Evolutionary conservation across 2,888 invertebrate species (phyloP).

Genomic region (Leptinotarsa tumamoca): DNA sequence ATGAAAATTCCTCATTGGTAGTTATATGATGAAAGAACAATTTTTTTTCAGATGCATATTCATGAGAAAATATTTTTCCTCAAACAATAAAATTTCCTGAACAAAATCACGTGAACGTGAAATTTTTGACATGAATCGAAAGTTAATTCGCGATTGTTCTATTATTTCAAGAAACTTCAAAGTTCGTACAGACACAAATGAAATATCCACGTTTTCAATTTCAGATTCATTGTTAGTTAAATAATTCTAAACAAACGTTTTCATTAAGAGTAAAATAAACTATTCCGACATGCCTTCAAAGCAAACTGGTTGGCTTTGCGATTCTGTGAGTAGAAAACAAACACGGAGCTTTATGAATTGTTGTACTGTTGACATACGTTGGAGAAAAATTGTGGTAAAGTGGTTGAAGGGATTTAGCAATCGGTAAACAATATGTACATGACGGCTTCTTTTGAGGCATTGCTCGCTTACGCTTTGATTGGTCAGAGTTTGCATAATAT

Average conservation of each 20-base stretch:
- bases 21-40: too few species aligned
- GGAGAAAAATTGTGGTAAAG: background rate
- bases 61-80: too few species aligned
- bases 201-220: slow-evolving; percentile 1
- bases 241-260: slow-evolving; percentile 8
- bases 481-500: background rate
- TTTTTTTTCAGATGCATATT: too few species aligned
- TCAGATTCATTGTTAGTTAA: background rate
- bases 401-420: background rate
- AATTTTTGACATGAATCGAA: background rate
- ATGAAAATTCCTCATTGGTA: too few species aligned
- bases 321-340: background rate
- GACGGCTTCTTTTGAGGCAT: background rate
- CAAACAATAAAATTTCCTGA: too few species aligned
- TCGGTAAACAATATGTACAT: background rate
- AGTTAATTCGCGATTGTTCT: background rate
- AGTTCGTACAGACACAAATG: slow-evolving; percentile 2
- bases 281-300: background rate
- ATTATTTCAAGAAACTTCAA: background rate
- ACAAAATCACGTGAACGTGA: background rate
- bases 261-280: slow-evolving; percentile 10
- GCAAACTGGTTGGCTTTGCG: slow-evolving; percentile 1
- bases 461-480: background rate
- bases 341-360: slow-evolving; percentile 2
- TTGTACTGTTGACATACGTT: background rate